Base-by-base conservation (phyloP, 64 coral and sea anemone species). In the Stichodactyla helianthus region DNA sequence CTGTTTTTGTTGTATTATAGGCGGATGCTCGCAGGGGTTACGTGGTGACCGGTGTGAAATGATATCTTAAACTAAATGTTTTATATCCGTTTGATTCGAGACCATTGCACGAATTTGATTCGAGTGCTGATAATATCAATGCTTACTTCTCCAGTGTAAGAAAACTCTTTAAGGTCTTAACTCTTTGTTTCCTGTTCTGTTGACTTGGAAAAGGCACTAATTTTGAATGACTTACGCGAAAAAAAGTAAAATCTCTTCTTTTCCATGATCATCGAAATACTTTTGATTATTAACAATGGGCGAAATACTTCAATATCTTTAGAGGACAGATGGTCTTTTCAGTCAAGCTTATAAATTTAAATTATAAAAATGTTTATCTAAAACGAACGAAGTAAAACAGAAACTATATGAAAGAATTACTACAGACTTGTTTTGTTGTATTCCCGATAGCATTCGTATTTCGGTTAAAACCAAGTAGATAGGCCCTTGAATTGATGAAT, bases 111-210 rank as follows among this genome's bases (percentile, higher is more conserved):
- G 50, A 81, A 81, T 81, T 81, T 53, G 78, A 81, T 81, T 81
- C 26, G 78, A 81, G 52, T 17, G 35, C 20, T 52, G 78, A 81
- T 81, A 81, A 81, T 52, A 81, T 81, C 78, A 50, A 81, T 54
- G 20, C 35, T 81, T 52, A 81, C 18, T 54, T 81, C 51, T 81
- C 51, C 78, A 81, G 78, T 54, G 35, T 81, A 81, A 51, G 51
- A 28, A 81, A 81, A 81, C 78, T 81, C 78, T 81, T 81, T 54
- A 81, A 81, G 50, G 78, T 81, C 78, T 81, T 81, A 81, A 81
- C 5, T 81, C 78, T 81, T 81, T 51, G 35, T 81, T 81, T 81
- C 68, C 68, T 74, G 68, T 11, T 27, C 68, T 74, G 22, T 74
- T 27, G 68, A 74, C 23, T 74, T 74, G 68, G 23, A 74, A 65